Percentiles rank a stretch among this genome's conserved stretches.
Conservation (phyloP, 37 sponge, comb jelly and placozoan genomes). For the Ephydatia muelleri region DNA sequence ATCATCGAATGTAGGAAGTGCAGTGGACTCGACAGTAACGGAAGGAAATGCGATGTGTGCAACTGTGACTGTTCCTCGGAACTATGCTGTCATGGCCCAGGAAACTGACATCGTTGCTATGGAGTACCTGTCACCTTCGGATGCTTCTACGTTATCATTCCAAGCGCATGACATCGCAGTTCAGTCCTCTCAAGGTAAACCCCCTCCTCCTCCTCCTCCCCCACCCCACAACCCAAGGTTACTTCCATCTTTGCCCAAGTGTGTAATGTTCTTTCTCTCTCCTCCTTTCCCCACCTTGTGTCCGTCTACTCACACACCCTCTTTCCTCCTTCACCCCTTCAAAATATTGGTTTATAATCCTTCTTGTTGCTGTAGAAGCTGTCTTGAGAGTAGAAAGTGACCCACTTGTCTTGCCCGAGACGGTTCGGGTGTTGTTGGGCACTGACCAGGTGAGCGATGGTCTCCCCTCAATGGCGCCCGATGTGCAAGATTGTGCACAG, state of each 20-base stretch:
- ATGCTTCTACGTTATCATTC: not conserved
- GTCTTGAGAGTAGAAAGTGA: no score
- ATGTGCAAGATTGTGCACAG: not conserved
- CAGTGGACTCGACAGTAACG: not conserved
- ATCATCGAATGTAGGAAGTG: no score
- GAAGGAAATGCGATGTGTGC: not conserved
- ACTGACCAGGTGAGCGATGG: not conserved
- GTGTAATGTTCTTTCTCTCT: not conserved
- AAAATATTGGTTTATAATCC: not conserved
- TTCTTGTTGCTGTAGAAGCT: not conserved
- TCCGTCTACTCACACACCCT: not conserved
- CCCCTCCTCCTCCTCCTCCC: constrained; percentile 24
- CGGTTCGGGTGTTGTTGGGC: no score
- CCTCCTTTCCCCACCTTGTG: not conserved
- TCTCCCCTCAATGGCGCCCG: not conserved
- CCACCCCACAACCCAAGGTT: constrained; percentile 26
- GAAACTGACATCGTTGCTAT: not conserved
- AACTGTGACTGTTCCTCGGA: not conserved
- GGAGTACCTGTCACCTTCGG: not conserved
- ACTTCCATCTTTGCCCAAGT: not conserved
- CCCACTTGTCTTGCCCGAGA: no score
- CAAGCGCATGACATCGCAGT: not conserved
- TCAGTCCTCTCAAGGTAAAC: not conserved
- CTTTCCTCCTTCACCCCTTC: not conserved
- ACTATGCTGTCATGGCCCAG: not conserved